Percentiles rank a stretch among this genome's conserved stretches.
These are phyloP conservation scores for Takifugu flavidus DNA, from an alignment of 2,113 vertebrate genomes.

Conservation along the genomic window DNA sequence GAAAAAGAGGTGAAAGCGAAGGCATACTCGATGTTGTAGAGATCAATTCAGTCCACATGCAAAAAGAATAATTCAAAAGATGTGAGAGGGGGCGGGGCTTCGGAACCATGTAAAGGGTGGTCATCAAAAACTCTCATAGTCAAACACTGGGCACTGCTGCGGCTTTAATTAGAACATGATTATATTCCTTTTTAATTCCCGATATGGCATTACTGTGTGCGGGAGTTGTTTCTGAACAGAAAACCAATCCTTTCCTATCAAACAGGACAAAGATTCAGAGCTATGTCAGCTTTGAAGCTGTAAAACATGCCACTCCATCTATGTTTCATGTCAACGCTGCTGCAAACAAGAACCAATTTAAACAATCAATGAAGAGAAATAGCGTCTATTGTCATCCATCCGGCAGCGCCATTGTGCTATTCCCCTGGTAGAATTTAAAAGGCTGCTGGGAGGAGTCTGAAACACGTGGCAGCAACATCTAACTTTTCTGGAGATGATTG, in stretches of 20 bases:
- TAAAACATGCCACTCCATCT: conserved; percentile 1
- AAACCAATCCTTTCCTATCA: too few species aligned
- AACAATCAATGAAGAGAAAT: not conserved
- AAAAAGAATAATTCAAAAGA: not conserved
- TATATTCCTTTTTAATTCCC: conserved; percentile 46
- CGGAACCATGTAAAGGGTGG: not conserved
- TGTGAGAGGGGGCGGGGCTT: not conserved
- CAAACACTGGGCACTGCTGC: not conserved
- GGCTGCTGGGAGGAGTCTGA: not conserved
- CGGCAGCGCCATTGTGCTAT: conserved; percentile 22
- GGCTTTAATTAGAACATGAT: conserved; percentile 54
- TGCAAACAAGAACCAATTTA: not conserved
- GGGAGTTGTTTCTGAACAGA: too few species aligned
- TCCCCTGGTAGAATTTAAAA: conserved; percentile 26
- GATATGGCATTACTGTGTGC: conserved; percentile 11
- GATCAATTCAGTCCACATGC: not conserved
- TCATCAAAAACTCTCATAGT: not conserved
- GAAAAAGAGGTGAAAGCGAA: not conserved
- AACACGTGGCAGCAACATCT: conserved; percentile 28
- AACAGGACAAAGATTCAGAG: too few species aligned
- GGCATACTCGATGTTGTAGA: not conserved
- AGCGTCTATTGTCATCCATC: conserved; percentile 23
- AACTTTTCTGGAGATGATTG: conserved; percentile 41
- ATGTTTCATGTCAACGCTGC: conserved; percentile 24
- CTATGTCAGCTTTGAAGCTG: not conserved